Evolutionary conservation across 2,888 invertebrate genomes (phyloP).

Genomic region (Oscheius myriophilus): DNA sequence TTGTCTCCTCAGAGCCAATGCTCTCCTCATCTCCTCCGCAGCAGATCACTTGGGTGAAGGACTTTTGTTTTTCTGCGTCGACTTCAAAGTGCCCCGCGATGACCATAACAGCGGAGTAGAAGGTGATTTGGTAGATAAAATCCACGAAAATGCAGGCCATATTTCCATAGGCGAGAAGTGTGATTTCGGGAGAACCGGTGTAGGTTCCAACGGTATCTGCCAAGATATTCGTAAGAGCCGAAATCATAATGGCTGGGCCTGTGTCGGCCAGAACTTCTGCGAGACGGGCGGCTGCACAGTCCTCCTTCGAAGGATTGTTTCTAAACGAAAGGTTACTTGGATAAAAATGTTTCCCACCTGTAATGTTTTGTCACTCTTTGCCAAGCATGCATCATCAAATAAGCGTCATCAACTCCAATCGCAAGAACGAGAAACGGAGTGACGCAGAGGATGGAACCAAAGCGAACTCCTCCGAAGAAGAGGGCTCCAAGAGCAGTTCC

Average conservation of each 20-base stretch:
- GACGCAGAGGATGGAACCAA: constrained; percentile 62
- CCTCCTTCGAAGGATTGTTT: constrained; percentile 39
- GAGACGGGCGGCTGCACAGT: constrained; percentile 53
- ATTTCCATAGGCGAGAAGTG: constrained; percentile 64
- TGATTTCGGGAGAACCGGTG: constrained; percentile 65
- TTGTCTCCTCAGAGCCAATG: not conserved
- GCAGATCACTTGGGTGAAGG: constrained; percentile 43
- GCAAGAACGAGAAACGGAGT: constrained; percentile 67
- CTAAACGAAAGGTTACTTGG: constrained; percentile 16
- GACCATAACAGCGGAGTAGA: constrained; percentile 65
- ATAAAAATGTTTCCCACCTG: not conserved
- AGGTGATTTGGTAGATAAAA: constrained; percentile 66
- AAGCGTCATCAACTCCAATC: constrained; percentile 67
- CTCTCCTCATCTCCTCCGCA: constrained; percentile 46
- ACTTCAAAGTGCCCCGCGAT: constrained; percentile 64
- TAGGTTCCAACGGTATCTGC: constrained; percentile 67
- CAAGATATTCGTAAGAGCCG: constrained; percentile 65
- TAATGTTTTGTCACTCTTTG: constrained; percentile 53
- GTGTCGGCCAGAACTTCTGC: constrained; percentile 62
- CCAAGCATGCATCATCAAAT: constrained; percentile 68
- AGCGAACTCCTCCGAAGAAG: constrained; percentile 62
- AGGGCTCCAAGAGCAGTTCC: constrained; percentile 64
- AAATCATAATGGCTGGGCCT: constrained; percentile 68
- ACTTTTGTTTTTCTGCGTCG: constrained; percentile 42
- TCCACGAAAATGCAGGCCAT: constrained; percentile 62